Evolutionary conservation across 1,140 invertebrate genomes (phyloP).

Genomic region (Zaprionus gabonicus): DNA sequence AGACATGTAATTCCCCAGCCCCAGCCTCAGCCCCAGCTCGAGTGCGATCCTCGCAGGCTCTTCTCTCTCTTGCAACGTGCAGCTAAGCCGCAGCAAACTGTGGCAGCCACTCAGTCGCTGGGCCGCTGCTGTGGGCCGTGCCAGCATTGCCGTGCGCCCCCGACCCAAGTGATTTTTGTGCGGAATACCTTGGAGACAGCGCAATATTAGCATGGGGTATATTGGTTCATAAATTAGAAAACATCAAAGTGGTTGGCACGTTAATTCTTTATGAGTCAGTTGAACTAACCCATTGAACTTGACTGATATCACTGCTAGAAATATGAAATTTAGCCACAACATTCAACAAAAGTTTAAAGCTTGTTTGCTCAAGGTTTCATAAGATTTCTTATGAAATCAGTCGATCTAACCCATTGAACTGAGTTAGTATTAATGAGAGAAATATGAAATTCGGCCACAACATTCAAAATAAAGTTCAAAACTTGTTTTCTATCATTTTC

Average conservation of each 20-base stretch:
- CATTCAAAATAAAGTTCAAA: too few relatives aligned
- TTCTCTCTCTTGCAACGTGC: too few relatives aligned
- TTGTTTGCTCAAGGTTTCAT: not conserved
- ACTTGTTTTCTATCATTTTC: too few relatives aligned
- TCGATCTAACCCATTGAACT: too few relatives aligned
- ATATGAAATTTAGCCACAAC: not conserved
- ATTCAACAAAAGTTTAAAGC: not conserved
- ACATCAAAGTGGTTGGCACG: not conserved
- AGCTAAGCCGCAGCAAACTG: not conserved
- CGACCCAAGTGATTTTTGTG: constrained; percentile 12
- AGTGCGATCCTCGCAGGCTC: constrained; percentile 12
- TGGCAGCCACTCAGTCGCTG: constrained; percentile 30
- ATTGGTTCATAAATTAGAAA: not conserved
- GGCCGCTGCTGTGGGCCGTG: constrained; percentile 21
- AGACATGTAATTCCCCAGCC: constrained; percentile 79
- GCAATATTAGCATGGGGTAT: not conserved
- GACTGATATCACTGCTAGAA: not conserved
- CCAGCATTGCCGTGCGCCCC: constrained; percentile 13
- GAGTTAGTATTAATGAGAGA: too few relatives aligned
- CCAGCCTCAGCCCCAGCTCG: constrained; percentile 22
- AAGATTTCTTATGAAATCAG: not conserved
- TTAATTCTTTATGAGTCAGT: not conserved
- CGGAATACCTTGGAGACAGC: not conserved
- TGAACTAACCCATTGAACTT: not conserved
- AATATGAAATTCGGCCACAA: too few relatives aligned